Percentiles rank a stretch among this genome's conserved stretches.
Evolutionary conservation across 2,113 vertebrate genomes (phyloP).

Genomic region (Caranx melampygus): DNA sequence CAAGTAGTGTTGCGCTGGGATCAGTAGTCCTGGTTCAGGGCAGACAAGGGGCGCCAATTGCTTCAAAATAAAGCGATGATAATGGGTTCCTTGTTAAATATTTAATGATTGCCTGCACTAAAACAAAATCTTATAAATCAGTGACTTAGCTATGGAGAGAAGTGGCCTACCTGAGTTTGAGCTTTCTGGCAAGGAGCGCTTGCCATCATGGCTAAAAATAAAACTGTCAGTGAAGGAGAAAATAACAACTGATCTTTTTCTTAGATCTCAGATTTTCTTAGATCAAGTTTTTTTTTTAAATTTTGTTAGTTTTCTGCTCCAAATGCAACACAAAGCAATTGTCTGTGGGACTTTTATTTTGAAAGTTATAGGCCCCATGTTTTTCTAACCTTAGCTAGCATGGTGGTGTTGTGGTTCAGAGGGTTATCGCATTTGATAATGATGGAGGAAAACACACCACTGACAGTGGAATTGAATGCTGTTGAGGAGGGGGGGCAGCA

Average conservation of each 20-base stretch:
- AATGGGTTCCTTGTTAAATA: background rate
- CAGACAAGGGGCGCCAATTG: background rate
- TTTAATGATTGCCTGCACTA: slow-evolving; percentile 1
- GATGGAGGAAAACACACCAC: slow-evolving; percentile 36
- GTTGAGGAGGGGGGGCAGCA: slow-evolving; percentile 13
- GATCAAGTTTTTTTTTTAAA: background rate
- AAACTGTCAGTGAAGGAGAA: background rate
- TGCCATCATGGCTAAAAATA: background rate
- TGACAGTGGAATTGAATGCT: background rate
- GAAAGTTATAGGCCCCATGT: slow-evolving; percentile 51
- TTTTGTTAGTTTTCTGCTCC: background rate
- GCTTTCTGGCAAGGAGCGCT: background rate
- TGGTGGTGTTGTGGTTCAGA: slow-evolving; percentile 36
- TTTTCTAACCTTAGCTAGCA: slow-evolving; percentile 12
- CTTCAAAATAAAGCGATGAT: background rate
- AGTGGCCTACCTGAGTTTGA: background rate
- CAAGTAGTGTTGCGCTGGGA: background rate
- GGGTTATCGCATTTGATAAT: slow-evolving; percentile 46
- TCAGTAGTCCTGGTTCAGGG: background rate
- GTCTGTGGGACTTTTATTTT: slow-evolving; percentile 50
- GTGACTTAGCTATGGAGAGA: background rate
- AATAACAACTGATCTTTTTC: background rate
- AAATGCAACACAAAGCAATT: background rate
- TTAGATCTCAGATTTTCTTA: background rate
- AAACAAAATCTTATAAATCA: background rate